Evolutionary conservation across 2,797 vertebrate genomes (phyloP), one percentile per base, ranked within the genome.

Genomic region (Cottoperca gobio): DNA sequence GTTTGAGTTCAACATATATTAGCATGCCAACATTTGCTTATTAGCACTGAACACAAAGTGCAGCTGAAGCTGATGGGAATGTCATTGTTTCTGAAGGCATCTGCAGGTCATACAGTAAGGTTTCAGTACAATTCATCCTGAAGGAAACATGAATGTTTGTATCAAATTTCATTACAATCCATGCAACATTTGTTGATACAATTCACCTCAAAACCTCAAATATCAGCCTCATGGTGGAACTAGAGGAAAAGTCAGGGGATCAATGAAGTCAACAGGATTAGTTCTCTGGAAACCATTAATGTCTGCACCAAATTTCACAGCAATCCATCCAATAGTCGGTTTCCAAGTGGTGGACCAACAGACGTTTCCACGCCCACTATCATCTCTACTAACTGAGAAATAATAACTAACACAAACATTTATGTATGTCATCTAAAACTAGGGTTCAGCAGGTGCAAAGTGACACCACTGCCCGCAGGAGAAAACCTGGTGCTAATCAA

Each of bases 401-500:
- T 55, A 43, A 61, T 33, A 57, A 57, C 24, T 8, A 23, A 49
- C 37, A 62, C 31, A 57, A 66, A 49, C 21, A 39, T 86, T 65
- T 63, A 71, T 57, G 37, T 14, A 4, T 45, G 67, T 58, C 39
- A 43, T 73, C 24, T 58, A 45, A 70, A 55, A 58, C 61, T 3
- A 0, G 1, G 28, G 48, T 28, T 35, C 57, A 79, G 79, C 74
- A 78, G 74, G 59, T 81, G 74, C 72, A 76, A 55, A 49, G 31
- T 31, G 75, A 80, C 65, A 66, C 26, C 21, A 1, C 6, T n/a
- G 37, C 43, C 60, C 33, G 6, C 65, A 52, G 26, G 60, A 60
- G 55, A 57, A 82, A 79, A 70, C 39, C 26, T 23, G 61, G 26
- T 54, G 81, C 70, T 53, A 72, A 84, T 86, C 77, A 78, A n/a